Conservation (phyloP, 2,797 vertebrate genomes). For the Ataeniobius toweri region DNA sequence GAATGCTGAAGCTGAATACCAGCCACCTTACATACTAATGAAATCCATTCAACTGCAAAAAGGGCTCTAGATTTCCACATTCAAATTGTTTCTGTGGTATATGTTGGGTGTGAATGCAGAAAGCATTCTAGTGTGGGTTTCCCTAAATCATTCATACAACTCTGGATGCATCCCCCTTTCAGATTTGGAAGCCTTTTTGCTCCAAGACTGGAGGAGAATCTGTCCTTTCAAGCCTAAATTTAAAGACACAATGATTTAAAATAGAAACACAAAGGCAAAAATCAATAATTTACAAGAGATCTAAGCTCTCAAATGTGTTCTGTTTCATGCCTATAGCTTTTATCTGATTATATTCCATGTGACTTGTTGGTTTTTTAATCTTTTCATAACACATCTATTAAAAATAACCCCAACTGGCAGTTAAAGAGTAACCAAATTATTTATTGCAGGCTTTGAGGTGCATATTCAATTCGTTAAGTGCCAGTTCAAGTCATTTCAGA, state of each 20-base stretch:
- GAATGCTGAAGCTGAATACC: neutral
- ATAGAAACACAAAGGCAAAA: neutral
- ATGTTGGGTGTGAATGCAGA: neutral
- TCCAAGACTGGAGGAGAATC: neutral
- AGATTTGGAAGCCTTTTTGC: neutral
- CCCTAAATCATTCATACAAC: neutral
- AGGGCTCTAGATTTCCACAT: too few species aligned
- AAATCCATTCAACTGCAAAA: neutral
- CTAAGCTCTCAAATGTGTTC: neutral
- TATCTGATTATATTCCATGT: neutral
- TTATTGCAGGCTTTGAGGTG: neutral
- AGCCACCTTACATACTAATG: constrained; percentile 1
- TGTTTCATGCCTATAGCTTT: neutral
- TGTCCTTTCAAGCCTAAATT: neutral
- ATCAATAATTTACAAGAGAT: constrained; percentile 1
- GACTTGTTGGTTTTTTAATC: neutral
- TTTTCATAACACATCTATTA: constrained; percentile 1
- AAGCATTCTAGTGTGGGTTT: neutral
- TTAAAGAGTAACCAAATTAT: too few species aligned
- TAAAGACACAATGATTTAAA: neutral
- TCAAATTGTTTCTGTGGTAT: neutral
- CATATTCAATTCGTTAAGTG: neutral
- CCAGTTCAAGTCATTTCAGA: neutral
- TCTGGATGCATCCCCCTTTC: neutral
- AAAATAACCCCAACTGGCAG: neutral